Base-by-base conservation (phyloP, 2,888 invertebrate genomes). In the Aphidoletes aphidimyza region DNA sequence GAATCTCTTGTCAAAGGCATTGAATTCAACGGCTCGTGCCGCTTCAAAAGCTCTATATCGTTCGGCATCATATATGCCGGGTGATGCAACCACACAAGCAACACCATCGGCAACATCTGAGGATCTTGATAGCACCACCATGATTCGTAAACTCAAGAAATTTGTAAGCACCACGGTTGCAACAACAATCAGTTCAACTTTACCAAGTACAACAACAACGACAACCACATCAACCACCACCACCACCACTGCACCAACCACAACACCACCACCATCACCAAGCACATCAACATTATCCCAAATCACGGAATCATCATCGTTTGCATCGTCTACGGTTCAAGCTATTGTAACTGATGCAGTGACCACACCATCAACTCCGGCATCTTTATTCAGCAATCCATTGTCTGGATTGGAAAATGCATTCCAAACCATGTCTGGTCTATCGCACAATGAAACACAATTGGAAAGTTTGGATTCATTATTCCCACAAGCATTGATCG, bases 401-500 rank as follows among this genome's bases (percentile, higher is more conserved):
- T 89, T 89, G 45, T 88, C 88, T 9, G 89, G 89, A 78, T 87
- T 90, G 86, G 90, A 89, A 86, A 90, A 89, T 47, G 89, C 88
- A 86, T 90, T 89, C 86, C 90, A 90, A 86, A 89, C 89, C 1
- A 88, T 88, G 84, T 89, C 89, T 36, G 89, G 88, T 39, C 86
- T 90, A 14, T 89, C 89, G 39, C 90, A 90, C 84, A 88, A 88
- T 22, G 90, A 90, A 85, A 85, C 85, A 0, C 86, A 88, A 19
- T 90, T 92, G 86, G 93, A 93, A 88, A 92, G 91, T 30, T 91
- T 93, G 86, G 93, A 93, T 87, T 91, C 88, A 85, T 89, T 93
- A 85, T 92, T 91, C 87, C 93, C 93, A 59, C 92, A 92, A 86
- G 92, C 93, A 22, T 88, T 93, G 86, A 91, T 91, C 86, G 78